Percentiles rank a stretch among this genome's conserved stretches.
phyloP scores from a whole-genome alignment of 2,797 vertebrate species.

The Platyrinchus mystaceus region DNA sequence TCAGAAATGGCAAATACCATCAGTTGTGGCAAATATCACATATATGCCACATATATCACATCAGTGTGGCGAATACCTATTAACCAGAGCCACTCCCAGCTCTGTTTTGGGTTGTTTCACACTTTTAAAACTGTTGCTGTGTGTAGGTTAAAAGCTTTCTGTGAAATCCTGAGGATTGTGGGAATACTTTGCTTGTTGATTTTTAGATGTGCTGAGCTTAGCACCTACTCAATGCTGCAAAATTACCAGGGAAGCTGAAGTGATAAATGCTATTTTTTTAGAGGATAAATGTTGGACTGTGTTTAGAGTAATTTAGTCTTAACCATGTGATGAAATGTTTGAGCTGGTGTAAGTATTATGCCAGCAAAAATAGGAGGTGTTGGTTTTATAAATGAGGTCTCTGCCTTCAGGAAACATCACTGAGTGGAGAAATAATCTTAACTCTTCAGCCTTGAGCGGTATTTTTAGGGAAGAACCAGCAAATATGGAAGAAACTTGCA shows the following conservation, averaged over 20 bases:
- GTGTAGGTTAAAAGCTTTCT: background rate
- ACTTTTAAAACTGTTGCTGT: background rate
- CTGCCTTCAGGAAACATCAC: background rate
- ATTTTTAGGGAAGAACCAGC: background rate
- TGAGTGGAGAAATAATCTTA: background rate
- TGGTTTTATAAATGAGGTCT: background rate
- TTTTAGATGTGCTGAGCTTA: background rate
- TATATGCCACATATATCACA: too few relatives aligned
- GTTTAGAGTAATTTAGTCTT: background rate
- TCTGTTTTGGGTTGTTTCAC: background rate
- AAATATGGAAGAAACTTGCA: background rate
- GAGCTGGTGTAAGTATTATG: background rate
- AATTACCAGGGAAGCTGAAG: background rate
- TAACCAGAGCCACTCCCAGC: background rate
- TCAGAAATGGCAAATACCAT: background rate
- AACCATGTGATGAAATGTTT: background rate
- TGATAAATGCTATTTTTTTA: background rate
- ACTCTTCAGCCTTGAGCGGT: rapidly evolving
- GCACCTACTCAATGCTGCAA: background rate
- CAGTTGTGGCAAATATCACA: background rate
- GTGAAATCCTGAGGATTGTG: background rate
- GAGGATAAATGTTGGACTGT: background rate
- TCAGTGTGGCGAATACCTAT: background rate
- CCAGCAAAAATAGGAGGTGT: background rate
- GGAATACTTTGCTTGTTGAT: background rate